These are phyloP conservation scores for Cyprinodon variegatus DNA, from an alignment of 2,113 vertebrate genomes.

Conservation along the genomic window DNA sequence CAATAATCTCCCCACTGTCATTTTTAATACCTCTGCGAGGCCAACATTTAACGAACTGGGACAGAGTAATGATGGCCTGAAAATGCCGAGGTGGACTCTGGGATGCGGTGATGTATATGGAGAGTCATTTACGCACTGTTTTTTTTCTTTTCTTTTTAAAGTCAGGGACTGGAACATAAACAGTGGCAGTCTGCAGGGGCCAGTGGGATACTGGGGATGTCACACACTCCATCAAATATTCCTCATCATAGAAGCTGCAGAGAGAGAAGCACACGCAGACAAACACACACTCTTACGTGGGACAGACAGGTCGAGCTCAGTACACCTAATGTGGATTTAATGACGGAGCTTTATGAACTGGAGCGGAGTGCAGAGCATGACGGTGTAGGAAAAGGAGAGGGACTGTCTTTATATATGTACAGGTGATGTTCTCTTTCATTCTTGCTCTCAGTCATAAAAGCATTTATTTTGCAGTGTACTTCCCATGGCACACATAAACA, in stretches of 20 bases:
- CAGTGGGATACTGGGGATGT: constrained; percentile 62
- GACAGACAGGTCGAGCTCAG: constrained; percentile 54
- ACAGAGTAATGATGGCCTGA: constrained; percentile 48
- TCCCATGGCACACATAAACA: constrained; percentile 4
- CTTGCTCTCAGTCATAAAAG: constrained; percentile 31
- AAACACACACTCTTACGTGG: constrained; percentile 9
- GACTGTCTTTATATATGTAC: constrained; percentile 11
- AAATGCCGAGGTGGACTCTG: constrained; percentile 51
- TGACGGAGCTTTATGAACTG: constrained; percentile 71
- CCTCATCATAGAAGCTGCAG: constrained; percentile 54
- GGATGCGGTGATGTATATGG: constrained; percentile 55
- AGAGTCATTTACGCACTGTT: constrained; percentile 51
- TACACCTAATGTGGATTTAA: constrained; percentile 79
- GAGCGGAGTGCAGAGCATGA: constrained; percentile 38
- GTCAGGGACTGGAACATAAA: constrained; percentile 59
- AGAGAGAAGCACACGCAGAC: constrained; percentile 26
- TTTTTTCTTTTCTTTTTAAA: constrained; percentile 39
- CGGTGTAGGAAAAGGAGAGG: constrained; percentile 35
- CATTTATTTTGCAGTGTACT: constrained; percentile 22
- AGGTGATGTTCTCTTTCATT: constrained; percentile 56
- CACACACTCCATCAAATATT: constrained; percentile 69
- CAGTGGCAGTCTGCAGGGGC: constrained; percentile 45
- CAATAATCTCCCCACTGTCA: constrained; percentile 70
- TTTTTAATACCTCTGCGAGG: constrained; percentile 63
- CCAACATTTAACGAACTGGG: constrained; percentile 63